Evolutionary conservation across 2,797 vertebrate genomes (phyloP).

Genomic region (Toxotes lorentzi): DNA sequence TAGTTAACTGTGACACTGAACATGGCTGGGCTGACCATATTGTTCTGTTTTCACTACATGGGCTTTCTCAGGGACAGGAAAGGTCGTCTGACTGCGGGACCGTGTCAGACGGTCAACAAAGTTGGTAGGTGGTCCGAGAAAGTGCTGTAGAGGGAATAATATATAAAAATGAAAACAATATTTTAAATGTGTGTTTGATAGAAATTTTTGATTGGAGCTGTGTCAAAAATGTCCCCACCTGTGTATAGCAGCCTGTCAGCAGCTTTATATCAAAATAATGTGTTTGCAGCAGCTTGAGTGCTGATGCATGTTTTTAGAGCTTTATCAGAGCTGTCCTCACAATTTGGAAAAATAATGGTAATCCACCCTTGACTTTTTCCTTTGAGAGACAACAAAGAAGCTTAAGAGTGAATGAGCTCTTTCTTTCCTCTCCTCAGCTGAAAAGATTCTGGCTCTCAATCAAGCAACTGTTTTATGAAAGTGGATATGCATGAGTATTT

Average conservation of each 20-base stretch:
- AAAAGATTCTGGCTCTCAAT: constrained; percentile 21
- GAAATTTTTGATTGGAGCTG: neutral
- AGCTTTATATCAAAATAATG: neutral
- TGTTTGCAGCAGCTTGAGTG: constrained; percentile 12
- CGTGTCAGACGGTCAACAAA: constrained; percentile 22
- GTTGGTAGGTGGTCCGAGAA: constrained; percentile 58
- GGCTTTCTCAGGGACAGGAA: constrained; percentile 73
- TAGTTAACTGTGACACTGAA: constrained; percentile 34
- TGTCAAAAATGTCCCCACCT: neutral
- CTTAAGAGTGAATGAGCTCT: constrained; percentile 50
- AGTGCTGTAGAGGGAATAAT: neutral
- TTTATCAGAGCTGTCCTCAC: constrained; percentile 37
- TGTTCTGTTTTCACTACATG: constrained; percentile 71
- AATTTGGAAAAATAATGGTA: constrained; percentile 47
- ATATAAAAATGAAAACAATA: neutral
- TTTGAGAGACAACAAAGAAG: constrained; percentile 48
- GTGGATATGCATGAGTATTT: constrained; percentile 18
- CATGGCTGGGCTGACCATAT: constrained; percentile 70
- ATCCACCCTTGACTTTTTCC: constrained; percentile 35
- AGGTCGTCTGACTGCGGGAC: constrained; percentile 54
- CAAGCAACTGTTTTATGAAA: constrained; percentile 38
- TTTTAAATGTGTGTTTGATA: neutral
- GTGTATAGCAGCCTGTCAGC: neutral
- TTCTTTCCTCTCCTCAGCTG: constrained; percentile 48
- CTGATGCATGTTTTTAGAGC: constrained; percentile 30